These are phyloP conservation scores for Ptychoptera contaminata DNA, from an alignment of 2,888 invertebrate genomes.

Conservation along the genomic window DNA sequence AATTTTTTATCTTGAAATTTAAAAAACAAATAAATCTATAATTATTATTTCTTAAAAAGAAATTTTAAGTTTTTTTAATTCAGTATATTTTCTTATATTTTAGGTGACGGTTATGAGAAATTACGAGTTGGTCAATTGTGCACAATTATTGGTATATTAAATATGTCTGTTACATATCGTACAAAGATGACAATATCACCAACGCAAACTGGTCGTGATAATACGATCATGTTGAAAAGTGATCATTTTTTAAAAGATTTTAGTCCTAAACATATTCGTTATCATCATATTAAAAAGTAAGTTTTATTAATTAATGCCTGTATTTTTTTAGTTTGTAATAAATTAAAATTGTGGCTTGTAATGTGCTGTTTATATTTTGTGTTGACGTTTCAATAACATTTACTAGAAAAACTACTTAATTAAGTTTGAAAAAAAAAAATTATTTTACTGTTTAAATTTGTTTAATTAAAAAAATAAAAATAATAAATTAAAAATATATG, in stretches of 20 bases:
- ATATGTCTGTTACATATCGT: conserved; percentile 69
- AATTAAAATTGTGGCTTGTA: neutral
- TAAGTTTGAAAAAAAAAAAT: too few species aligned
- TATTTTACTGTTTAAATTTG: too few species aligned
- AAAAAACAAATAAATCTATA: too few species aligned
- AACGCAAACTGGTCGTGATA: conserved; percentile 48
- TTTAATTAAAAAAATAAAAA: too few species aligned
- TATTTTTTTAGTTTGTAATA: neutral
- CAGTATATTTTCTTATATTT: too few species aligned
- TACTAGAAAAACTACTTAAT: too few species aligned
- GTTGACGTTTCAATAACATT: neutral
- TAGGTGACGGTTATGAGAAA: conserved; percentile 65
- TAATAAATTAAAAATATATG: too few species aligned
- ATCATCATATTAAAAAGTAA: conserved; percentile 31
- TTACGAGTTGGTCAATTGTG: conserved; percentile 72
- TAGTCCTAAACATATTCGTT: conserved; percentile 50
- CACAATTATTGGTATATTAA: conserved; percentile 72
- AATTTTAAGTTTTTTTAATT: too few species aligned
- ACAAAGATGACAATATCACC: conserved; percentile 86
- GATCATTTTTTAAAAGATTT: conserved; percentile 72
- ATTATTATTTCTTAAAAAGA: too few species aligned
- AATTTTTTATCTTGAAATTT: too few species aligned
- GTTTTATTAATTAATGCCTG: conserved; percentile 17
- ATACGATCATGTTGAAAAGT: conserved; percentile 72
- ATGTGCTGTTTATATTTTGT: neutral